phyloP scores from a whole-genome alignment of 2,888 invertebrate genomes.

The Eurois occulta region DNA sequence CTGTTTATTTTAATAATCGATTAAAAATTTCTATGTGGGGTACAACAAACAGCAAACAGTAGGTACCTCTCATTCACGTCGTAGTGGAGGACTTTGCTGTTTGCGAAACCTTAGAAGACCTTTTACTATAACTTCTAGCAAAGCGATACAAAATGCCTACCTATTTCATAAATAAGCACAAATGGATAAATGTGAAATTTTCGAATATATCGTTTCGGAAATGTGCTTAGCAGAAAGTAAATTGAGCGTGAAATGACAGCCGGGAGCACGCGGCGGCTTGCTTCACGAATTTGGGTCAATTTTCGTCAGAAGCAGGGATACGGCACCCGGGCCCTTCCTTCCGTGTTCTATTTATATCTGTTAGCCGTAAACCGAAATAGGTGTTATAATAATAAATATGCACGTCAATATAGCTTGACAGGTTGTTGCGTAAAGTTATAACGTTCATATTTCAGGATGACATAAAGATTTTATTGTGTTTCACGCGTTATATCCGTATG shows the following conservation, averaged over 20 bases:
- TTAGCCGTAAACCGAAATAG: slow-evolving; percentile 68
- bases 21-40: too few species aligned
- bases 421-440: slow-evolving; percentile 44
- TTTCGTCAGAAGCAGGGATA: slow-evolving; percentile 72
- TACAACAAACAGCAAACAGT: too few species aligned
- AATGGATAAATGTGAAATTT: slow-evolving; percentile 58
- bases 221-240: slow-evolving; percentile 77
- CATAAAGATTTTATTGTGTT: slow-evolving; percentile 13
- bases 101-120: not conserved
- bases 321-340: slow-evolving; percentile 69
- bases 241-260: slow-evolving; percentile 85
- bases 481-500: not conserved
- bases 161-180: slow-evolving; percentile 19
- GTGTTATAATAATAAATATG: slow-evolving; percentile 64
- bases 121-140: not conserved
- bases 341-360: slow-evolving; percentile 73
- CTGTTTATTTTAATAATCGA: too few species aligned
- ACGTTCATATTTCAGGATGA: slow-evolving; percentile 22
- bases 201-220: slow-evolving; percentile 71
- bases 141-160: slow-evolving; percentile 6
- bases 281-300: slow-evolving; percentile 81
- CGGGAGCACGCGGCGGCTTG: slow-evolving; percentile 71
- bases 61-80: too few species aligned
- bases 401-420: slow-evolving; percentile 58
- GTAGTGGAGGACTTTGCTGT: not conserved